phyloP scores from a whole-genome alignment of 2,888 invertebrate genomes.

The Anticlea derivata region DNA sequence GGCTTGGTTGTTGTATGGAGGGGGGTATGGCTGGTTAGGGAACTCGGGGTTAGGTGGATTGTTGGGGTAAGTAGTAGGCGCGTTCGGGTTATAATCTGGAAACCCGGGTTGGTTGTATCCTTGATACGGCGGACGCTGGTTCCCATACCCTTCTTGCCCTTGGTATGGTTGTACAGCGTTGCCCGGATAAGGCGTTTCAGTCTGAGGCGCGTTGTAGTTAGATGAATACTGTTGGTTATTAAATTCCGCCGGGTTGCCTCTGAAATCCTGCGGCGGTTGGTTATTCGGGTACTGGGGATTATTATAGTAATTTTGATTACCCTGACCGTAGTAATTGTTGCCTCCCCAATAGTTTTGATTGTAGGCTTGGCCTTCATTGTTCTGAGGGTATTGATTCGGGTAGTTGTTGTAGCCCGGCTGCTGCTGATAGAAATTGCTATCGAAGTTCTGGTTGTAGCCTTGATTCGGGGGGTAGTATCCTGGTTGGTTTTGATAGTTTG shows the following conservation, averaged over 20 bases:
- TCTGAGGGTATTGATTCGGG: slow-evolving; percentile 71
- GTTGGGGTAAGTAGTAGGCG: slow-evolving; percentile 51
- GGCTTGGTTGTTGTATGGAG: slow-evolving; percentile 52
- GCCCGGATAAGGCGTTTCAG: slow-evolving; percentile 56
- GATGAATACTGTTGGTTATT: slow-evolving; percentile 47
- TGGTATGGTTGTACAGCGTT: slow-evolving; percentile 63
- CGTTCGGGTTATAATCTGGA: slow-evolving; percentile 60
- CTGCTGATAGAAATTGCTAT: slow-evolving; percentile 70
- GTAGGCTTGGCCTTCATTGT: slow-evolving; percentile 64
- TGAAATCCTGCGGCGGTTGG: slow-evolving; percentile 62
- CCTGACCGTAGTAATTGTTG: slow-evolving; percentile 61
- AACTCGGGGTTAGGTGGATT: slow-evolving; percentile 56
- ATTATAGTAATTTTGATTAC: slow-evolving; percentile 69
- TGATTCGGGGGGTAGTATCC: slow-evolving; percentile 80
- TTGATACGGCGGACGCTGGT: slow-evolving; percentile 64
- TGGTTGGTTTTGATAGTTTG: slow-evolving; percentile 66
- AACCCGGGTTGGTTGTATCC: slow-evolving; percentile 57
- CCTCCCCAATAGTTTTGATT: slow-evolving; percentile 76
- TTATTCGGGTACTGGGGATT: slow-evolving; percentile 70
- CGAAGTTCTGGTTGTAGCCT: slow-evolving; percentile 71
- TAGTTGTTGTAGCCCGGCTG: slow-evolving; percentile 69
- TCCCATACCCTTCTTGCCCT: slow-evolving; percentile 60
- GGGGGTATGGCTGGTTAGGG: slow-evolving; percentile 60
- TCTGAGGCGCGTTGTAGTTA: slow-evolving; percentile 57
- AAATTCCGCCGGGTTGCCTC: slow-evolving; percentile 55